Base-by-base conservation (phyloP, 2,888 invertebrate species). In the Ypsolopha scabrella region DNA sequence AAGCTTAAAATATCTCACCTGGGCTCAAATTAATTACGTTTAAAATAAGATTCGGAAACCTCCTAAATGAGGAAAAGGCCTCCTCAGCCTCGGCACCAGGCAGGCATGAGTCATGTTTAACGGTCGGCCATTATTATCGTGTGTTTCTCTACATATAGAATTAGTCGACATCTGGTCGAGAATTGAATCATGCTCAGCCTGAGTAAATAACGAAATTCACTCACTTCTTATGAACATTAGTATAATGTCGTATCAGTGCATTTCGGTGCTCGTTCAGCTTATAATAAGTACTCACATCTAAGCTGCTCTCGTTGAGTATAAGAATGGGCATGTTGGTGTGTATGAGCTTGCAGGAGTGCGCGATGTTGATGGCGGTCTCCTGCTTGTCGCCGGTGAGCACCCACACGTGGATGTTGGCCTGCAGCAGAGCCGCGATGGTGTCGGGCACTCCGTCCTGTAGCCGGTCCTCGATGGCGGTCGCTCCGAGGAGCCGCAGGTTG, bases 281-380 rank as follows among this genome's bases (percentile, higher is more conserved):
- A n/a, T n/a, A n/a, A n/a, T n/a, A n/a, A n/a, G n/a, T n/a, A n/a
- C n/a, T n/a, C n/a, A 97, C 97, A 83, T 98, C 98, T 55, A 98
- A 88, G 63, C 94, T 94, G 64, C 92, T 91, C 85, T 97, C 96
- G 81, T 98, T 97, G 58, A 99, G 90, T 57, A 96, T 90, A 57
- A 96, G 87, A 51, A 98, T 88, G 60, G 94, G 94, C 93, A 96
- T 97, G 63, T 91, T 90, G 67, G 93, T 90, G 53, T 92, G 90
- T 54, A 99, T 91, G 58, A 99, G 90, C 54, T 90, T 90, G 67
- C 97, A 96, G 0, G 98, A 97, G 80, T 97, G 96, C 47, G 98
- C 99, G 72, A 99, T 99, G 83, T 99, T 99, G 67, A 99, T 98
- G 60, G 99, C 99, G 24, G 99, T 99, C 87, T 99, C 99, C 80